Percentiles rank a stretch among this genome's conserved stretches.
phyloP scores from a whole-genome alignment of 2,888 invertebrate species.

The Oeneis ivallda region DNA sequence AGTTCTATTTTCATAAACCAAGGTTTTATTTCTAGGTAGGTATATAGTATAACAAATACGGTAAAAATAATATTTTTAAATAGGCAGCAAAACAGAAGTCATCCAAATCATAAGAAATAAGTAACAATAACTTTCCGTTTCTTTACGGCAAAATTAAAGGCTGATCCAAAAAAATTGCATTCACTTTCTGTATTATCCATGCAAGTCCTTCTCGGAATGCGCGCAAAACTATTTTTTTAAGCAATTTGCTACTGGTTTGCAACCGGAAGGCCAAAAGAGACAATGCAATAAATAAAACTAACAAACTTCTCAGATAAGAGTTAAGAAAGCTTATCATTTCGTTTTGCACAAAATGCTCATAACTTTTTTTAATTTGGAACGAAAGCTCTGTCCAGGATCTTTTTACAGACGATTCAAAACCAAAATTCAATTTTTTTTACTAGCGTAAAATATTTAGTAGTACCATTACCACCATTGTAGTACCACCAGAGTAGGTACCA shows the following conservation, averaged over 20 bases:
- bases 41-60: no score
- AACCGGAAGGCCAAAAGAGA: conserved; percentile 36
- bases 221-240: conserved; percentile 34
- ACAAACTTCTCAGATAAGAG: conserved; percentile 23
- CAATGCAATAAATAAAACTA: conserved; percentile 26
- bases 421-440: no score
- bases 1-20: no score
- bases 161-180: conserved; percentile 29
- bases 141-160: conserved; percentile 42
- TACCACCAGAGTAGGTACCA: no score
- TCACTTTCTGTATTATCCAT: conserved; percentile 48
- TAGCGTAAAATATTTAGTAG: no score
- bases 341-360: conserved; percentile 34
- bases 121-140: conserved; percentile 46
- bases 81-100: conserved; percentile 1
- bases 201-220: conserved; percentile 67
- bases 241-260: conserved; percentile 41
- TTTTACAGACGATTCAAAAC: no score
- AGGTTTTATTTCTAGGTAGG: no score
- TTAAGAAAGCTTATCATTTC: conserved; percentile 23
- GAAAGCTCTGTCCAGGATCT: not conserved
- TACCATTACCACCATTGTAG: no score
- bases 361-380: not conserved
- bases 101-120: not conserved
- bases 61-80: not conserved